These are phyloP conservation scores for Liolophura sinensis DNA, from an alignment of 1,140 invertebrate genomes.

Conservation along the genomic window DNA sequence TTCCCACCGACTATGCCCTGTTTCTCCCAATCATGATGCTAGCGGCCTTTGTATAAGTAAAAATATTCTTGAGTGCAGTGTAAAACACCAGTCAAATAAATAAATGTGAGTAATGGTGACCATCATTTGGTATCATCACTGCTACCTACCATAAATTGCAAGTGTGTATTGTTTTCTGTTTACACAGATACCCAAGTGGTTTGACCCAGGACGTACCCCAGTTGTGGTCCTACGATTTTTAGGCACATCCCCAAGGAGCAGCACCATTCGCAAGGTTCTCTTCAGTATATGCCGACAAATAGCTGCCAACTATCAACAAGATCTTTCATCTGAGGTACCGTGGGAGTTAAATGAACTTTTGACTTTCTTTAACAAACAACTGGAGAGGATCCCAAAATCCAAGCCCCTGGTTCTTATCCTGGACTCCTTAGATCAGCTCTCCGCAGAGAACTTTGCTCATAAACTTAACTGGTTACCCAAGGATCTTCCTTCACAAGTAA, in stretches of 20 bases:
- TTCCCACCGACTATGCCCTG: too few species aligned
- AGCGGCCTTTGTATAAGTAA: too few species aligned
- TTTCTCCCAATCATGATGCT: too few species aligned
- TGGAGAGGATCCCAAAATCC: slow-evolving; percentile 17
- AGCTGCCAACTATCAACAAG: slow-evolving; percentile 13
- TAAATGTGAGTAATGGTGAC: too few species aligned
- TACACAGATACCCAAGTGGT: slow-evolving; percentile 11
- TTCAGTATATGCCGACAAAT: slow-evolving; percentile 38
- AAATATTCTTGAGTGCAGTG: too few species aligned
- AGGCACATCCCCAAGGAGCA: slow-evolving; percentile 37
- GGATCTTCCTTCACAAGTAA: slow-evolving; percentile 32
- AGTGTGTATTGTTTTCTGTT: neutral
- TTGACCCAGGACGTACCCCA: slow-evolving; percentile 16
- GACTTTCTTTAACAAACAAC: slow-evolving; percentile 1
- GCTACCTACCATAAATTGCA: too few species aligned
- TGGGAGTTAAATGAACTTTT: too few species aligned
- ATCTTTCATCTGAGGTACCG: neutral
- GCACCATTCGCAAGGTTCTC: slow-evolving; percentile 29
- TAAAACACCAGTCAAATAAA: too few species aligned
- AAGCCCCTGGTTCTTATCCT: slow-evolving; percentile 44
- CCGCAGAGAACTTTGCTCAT: slow-evolving; percentile 28
- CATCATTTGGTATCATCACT: too few species aligned
- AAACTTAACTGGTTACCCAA: slow-evolving; percentile 42
- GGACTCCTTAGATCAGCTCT: slow-evolving; percentile 45
- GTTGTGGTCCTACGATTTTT: slow-evolving; percentile 39